Conservation (phyloP, 1,140 invertebrate species). For the Bathynomus jamesi region DNA sequence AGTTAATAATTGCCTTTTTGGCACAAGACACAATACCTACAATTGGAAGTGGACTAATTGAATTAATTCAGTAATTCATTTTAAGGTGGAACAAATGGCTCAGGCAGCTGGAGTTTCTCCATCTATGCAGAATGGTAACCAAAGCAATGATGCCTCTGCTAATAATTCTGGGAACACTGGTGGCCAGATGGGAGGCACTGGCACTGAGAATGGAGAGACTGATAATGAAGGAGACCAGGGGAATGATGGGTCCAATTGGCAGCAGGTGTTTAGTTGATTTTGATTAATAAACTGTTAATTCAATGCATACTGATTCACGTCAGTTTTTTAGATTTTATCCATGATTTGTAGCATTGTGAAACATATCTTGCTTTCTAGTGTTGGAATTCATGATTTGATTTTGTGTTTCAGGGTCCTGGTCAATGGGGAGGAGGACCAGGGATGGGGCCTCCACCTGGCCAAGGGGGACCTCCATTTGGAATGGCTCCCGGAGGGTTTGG, state of each 20-base stretch:
- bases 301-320: no score
- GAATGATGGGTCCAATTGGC: not conserved
- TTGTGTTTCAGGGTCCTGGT: constrained; percentile 13
- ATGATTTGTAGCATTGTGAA: no score
- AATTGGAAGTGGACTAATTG: no score
- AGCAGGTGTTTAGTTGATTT: no score
- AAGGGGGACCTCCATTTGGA: constrained; percentile 33
- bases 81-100: constrained; percentile 47
- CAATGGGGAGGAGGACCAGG: constrained; percentile 29
- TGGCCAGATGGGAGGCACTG: constrained; percentile 5
- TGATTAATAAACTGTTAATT: no score
- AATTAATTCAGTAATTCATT: no score
- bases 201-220: not conserved
- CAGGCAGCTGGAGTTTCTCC: constrained; percentile 42
- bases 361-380: no score
- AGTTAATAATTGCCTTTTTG: not conserved
- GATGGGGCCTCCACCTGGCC: constrained; percentile 37
- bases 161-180: not conserved
- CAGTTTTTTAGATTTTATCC: no score
- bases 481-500: constrained; percentile 39
- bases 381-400: no score
- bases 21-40: not conserved
- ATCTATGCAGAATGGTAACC: constrained; percentile 20
- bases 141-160: constrained; percentile 12
- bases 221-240: not conserved